phyloP scores from a whole-genome alignment of 2,888 invertebrate species.

The Acronicta psi region DNA sequence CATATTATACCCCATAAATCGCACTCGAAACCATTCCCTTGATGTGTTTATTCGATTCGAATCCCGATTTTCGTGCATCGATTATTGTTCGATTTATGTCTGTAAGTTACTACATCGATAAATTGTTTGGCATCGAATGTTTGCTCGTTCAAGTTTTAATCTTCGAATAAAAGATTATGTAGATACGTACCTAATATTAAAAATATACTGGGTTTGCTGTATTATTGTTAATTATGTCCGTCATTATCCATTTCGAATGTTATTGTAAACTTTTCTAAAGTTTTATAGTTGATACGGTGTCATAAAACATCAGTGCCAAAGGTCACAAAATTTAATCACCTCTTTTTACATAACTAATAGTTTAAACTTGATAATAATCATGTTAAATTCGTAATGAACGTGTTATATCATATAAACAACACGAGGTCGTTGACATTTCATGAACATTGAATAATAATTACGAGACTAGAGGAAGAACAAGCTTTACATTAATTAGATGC shows the following conservation, averaged over 20 bases:
- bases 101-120: conserved; percentile 25
- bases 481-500: neutral
- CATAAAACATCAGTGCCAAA: conserved; percentile 1
- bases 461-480: neutral
- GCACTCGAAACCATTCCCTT: conserved; percentile 17
- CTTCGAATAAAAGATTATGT: too few relatives aligned
- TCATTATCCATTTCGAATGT: too few relatives aligned
- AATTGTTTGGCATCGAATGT: conserved; percentile 13
- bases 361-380: conserved; percentile 11
- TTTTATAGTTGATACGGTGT: neutral
- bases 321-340: conserved; percentile 1
- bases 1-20: conserved; percentile 33
- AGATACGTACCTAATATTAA: too few relatives aligned
- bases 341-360: conserved; percentile 7
- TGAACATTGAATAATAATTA: neutral
- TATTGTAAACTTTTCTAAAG: too few relatives aligned
- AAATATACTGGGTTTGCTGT: conserved; percentile 17
- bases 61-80: conserved; percentile 36
- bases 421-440: conserved; percentile 30
- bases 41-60: conserved; percentile 41
- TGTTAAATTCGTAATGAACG: conserved; percentile 6
- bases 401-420: conserved; percentile 5
- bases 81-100: conserved; percentile 43
- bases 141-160: too few relatives aligned
- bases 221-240: too few relatives aligned